These are phyloP conservation scores for Neotoma lepida DNA, from an alignment of 2,113 vertebrate species.

Conservation along the genomic window DNA sequence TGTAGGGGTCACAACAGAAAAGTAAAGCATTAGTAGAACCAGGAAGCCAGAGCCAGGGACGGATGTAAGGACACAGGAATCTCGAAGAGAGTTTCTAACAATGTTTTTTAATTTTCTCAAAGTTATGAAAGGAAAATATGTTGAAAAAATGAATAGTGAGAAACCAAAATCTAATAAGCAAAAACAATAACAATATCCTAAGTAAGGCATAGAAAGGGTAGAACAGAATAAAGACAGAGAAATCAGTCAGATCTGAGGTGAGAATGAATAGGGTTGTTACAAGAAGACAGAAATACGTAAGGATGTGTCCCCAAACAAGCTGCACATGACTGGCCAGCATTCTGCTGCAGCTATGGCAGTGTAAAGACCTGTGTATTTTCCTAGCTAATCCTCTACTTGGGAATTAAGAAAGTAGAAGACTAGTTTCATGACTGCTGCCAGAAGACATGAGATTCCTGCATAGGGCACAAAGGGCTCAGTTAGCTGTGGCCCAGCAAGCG, in stretches of 20 bases:
- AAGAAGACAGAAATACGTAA: not conserved
- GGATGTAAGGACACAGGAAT: not conserved
- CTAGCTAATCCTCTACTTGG: not conserved
- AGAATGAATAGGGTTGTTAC: not conserved
- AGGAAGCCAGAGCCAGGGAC: not conserved
- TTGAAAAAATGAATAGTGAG: not conserved
- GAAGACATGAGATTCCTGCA: not conserved
- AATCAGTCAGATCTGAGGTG: not conserved
- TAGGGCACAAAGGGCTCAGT: not conserved
- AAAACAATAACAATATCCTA: not conserved
- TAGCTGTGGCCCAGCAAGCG: not conserved
- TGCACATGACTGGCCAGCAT: not conserved
- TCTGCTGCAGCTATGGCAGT: too few relatives aligned
- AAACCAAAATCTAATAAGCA: not conserved
- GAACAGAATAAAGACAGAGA: not conserved
- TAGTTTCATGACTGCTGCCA: not conserved
- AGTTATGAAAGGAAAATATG: not conserved
- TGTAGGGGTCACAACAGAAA: not conserved
- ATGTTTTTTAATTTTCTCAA: conserved; percentile 9
- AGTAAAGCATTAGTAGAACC: not conserved
- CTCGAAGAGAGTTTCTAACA: not conserved
- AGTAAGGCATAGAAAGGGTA: not conserved
- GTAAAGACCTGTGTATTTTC: not conserved
- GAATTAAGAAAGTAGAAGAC: not conserved
- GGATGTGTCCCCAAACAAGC: too few relatives aligned